Conservation (phyloP, 2,797 vertebrate species). For the Macropodus opercularis region DNA sequence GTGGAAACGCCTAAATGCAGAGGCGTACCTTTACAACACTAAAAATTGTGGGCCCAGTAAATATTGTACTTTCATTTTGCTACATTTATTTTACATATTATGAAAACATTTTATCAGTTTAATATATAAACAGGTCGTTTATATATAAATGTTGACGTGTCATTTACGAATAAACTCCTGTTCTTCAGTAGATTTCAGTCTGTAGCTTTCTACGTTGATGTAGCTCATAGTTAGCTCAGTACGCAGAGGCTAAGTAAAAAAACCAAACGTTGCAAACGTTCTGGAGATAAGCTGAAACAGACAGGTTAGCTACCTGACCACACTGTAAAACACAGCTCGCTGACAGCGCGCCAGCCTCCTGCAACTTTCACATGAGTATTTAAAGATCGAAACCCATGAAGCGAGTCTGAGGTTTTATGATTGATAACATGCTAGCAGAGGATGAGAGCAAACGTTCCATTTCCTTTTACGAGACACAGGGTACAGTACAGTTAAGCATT, state of each 20-base stretch:
- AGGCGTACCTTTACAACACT: too few species aligned
- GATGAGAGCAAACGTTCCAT: conserved; percentile 54
- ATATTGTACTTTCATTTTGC: too few species aligned
- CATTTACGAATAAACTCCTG: too few species aligned
- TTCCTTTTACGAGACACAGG: conserved; percentile 60
- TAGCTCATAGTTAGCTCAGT: too few species aligned
- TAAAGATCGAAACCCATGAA: conserved; percentile 50
- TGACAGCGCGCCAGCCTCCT: conserved; percentile 6
- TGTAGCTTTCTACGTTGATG: too few species aligned
- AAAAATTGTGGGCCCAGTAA: too few species aligned
- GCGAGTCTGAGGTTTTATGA: conserved; percentile 49
- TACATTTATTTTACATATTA: too few species aligned
- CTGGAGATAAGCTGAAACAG: conserved; percentile 19
- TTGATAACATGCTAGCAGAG: conserved; percentile 14
- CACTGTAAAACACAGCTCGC: conserved; percentile 23
- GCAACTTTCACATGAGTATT: conserved; percentile 61
- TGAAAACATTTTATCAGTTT: too few species aligned
- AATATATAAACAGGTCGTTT: too few species aligned
- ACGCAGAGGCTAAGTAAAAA: not conserved
- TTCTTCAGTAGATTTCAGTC: too few species aligned
- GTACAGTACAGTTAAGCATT: too few species aligned
- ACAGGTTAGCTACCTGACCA: conserved; percentile 24
- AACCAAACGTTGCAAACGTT: not conserved
- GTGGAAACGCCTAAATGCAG: not conserved
- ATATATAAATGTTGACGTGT: too few species aligned